A percentile compares a stretch with the other conserved stretches of the same genome.
Evolutionary conservation across 1,140 invertebrate genomes (phyloP).

Genomic region (Drosophila ogumai): DNA sequence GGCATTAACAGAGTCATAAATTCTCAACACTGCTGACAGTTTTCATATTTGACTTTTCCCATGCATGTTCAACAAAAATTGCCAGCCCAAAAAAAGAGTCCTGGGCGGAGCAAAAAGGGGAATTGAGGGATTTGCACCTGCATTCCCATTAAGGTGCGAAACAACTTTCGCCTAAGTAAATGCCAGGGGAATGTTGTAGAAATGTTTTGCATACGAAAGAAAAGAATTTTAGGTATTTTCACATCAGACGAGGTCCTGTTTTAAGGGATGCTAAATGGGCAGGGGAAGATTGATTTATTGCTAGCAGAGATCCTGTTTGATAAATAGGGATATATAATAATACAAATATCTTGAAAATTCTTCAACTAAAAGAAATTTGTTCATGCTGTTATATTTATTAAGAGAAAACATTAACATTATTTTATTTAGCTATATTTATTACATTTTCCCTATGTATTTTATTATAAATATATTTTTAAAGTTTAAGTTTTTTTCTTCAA

Average conservation of each 20-base stretch:
- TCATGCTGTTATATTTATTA: neutral
- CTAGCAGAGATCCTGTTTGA: neutral
- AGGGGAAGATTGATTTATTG: slow-evolving; percentile 36
- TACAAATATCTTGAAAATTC: neutral
- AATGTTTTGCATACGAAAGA: slow-evolving; percentile 44
- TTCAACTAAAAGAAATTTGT: neutral
- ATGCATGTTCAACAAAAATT: slow-evolving; percentile 64
- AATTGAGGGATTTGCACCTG: slow-evolving; percentile 18
- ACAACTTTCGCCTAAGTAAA: slow-evolving; percentile 32
- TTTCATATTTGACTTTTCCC: slow-evolving; percentile 77
- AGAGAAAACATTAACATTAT: no score
- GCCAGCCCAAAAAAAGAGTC: slow-evolving; percentile 25
- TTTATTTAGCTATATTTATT: neutral
- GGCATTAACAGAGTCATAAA: slow-evolving; percentile 73
- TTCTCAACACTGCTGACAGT: slow-evolving; percentile 69
- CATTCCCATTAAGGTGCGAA: slow-evolving; percentile 30
- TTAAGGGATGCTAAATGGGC: slow-evolving; percentile 16
- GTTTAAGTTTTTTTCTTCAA: neutral
- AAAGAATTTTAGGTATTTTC: slow-evolving; percentile 34
- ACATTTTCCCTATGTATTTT: neutral
- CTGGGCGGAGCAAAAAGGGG: neutral
- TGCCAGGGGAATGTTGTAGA: neutral
- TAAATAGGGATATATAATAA: neutral
- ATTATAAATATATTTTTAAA: neutral
- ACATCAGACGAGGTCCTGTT: slow-evolving; percentile 7